Evolutionary conservation across 2,113 vertebrate genomes (phyloP), one percentile per base, ranked within the genome.

Genomic region (Microcebus murinus): DNA sequence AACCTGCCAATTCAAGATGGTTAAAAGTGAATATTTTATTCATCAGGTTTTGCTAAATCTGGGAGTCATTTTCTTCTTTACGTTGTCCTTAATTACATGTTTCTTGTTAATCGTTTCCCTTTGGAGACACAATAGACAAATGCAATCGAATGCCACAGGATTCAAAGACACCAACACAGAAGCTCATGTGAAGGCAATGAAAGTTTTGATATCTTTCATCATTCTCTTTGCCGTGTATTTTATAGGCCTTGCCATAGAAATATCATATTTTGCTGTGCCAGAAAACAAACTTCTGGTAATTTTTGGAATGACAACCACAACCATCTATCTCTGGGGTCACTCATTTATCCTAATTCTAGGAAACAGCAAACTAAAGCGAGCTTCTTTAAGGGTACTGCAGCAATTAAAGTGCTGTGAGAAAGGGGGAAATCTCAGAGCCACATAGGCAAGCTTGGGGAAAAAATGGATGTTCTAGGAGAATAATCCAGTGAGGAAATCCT

Each of bases 121-220:
- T 39, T 97, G 96, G 96, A 98, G 68, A 74, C 97, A 97, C 39
- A 93, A 15, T 4, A 88, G n/a, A n/a, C 59, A 21, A 15, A 97
- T 97, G 90, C 80, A 31, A 29, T 2, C 20, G 7, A 74, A 11
- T 36, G 4, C 9, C 7, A 68, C 52, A 5, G 77, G 59, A 57
- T 79, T 39, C 77, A 80, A 45, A 86, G 76, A 96, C 11, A 4
- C 14, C 15, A 95, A 45, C 18, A 86, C 29, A 21, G 82, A 88
- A 42, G 90, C 39, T 6, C 95, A 90, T 8, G 6, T 90, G 80
- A 95, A 52, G 59, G 79, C 85, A 45, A 93, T 96, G 77, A 96
- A 92, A 96, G 20, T 87, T 59, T 21, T 97, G 17, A 2, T 95
- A 50, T 92, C 87, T 31, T 98, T 97, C 55, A 34, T 95, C 36